Base-by-base conservation (phyloP, 2,888 invertebrate genomes). In the Nemotelus nigrinus region DNA sequence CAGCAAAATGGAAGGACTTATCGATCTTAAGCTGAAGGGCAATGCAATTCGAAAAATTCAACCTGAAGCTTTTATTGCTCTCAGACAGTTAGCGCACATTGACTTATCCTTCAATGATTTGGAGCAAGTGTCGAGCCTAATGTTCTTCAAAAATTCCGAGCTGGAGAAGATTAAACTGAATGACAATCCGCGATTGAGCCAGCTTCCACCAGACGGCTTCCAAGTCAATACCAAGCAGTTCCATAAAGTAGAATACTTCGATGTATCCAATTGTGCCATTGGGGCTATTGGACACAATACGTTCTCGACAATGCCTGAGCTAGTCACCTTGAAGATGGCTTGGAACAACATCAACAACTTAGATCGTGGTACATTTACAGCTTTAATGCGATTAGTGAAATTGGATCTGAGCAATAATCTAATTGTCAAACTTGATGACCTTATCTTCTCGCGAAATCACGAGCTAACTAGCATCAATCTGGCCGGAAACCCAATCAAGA, bases 41-140 rank as follows among this genome's bases (percentile, higher is more conserved):
- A 94, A 94, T 84, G 90, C 89, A 78, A 90, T 95, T 79, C 89
- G 88, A 78, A 90, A 90, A 83, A 91, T 95, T 78, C 90, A 92
- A 82, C 90, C 90, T 39, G 91, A 92, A 83, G 91, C 93, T 4
- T 93, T 95, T 87, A 87, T 89, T 60, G 88, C 90, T 79, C 89
- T 94, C 78, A 89, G 90, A 77, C 90, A 91, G 80, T 88, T 95
- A 58, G 90, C 91, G 81, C 89, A 92, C 83, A 89, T 95, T 80
- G 93, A 95, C 85, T 88, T 95, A 79, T 93, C 94, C 2, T 89
- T 91, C 82, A 95, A 95, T 84, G 89, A 91, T 79, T 85, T 95
- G 72, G 91, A 91, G 76, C 90, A 90, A 79, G 87, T 94, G 50
- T 92, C 91, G 0, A 90, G 90, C 78, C 89, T 92, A 84, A 88